Evolutionary conservation across 1,140 invertebrate species (phyloP).

Genomic region (Portunus trituberculatus): DNA sequence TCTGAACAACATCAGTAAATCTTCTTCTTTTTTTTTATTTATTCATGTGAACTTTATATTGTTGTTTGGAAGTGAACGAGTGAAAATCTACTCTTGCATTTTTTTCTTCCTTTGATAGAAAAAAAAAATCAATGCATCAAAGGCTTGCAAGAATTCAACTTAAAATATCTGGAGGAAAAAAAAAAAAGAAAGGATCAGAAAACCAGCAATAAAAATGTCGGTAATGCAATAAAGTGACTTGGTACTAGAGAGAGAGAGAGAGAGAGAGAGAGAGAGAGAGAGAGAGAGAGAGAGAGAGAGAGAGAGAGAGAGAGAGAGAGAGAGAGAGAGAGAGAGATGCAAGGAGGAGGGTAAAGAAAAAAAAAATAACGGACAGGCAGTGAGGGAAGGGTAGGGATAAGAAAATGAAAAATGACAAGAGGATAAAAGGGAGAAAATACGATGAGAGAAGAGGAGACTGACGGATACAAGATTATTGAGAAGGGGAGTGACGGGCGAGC

Average conservation of each 20-base stretch:
- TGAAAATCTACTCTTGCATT: not conserved
- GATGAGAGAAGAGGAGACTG: not conserved
- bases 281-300: constrained; percentile 17
- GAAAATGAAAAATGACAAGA: not conserved
- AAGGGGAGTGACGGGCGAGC: not conserved
- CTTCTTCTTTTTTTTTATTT: no score
- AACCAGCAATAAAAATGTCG: not conserved
- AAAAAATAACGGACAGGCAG: not conserved
- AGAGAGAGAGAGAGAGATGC: not conserved
- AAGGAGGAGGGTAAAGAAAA: not conserved
- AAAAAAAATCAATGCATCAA: not conserved
- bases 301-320: constrained; percentile 30
- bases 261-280: constrained; percentile 21
- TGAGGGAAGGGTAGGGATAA: not conserved
- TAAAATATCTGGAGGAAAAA: not conserved
- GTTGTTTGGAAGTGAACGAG: not conserved
- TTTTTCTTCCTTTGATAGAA: not conserved
- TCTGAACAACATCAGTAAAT: no score
- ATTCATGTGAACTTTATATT: no score
- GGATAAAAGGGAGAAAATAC: not conserved
- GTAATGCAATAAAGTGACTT: not conserved
- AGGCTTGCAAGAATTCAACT: not conserved
- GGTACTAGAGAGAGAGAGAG: not conserved
- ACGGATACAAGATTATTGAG: not conserved
- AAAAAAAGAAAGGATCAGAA: not conserved